Evolutionary conservation across 2,797 vertebrate genomes (phyloP), one percentile per base, ranked within the genome.

Genomic region (Uromys caudimaculatus): DNA sequence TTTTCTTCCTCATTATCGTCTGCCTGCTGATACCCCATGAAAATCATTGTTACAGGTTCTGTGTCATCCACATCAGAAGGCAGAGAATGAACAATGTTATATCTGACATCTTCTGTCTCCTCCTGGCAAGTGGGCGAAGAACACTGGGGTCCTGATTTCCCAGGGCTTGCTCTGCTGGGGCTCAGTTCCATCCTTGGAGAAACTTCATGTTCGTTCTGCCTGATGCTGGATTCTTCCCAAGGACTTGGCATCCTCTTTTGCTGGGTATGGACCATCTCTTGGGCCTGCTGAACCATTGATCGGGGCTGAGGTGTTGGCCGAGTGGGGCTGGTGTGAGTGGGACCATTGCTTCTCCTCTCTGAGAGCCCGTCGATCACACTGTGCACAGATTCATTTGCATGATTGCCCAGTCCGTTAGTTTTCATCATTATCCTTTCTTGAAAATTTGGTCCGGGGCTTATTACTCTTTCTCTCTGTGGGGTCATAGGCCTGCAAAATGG

Each of bases 1-100:
- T 96, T 97, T 84, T 94, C 97, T 71, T 99, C 99, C n/a, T 96
- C 78, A 1, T 99, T 97, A 0, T 99, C 98, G 0, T 99, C 99
- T 32, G 99, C 97, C 0, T 98, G 99, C 97, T 99, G 99, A 64
- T 99, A 99, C 7, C 99, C 99, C 99, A 99, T 99, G 98, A 99
- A 99, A 96, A 99, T 99, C 99, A 99, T 99, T 0, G 99, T 99
- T 81, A 99, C 98, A 0, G 99, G 98, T 75, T 99, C 98, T 0
- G 98, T 97, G 21, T 98, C 98, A n/a, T 99, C 98, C 54, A 98
- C 83, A 0, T 99, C 98, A 14, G 98, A 98, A 52, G 99, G 98
- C 29, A 99, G 96, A 50, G 98, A 97, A 88, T 98, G 98, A 52
- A 98, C 96, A 0, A 99, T 8, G 14, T 97, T 99, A 38, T 98